These are phyloP conservation scores for Chloroceryle aenea DNA, from an alignment of 2,113 vertebrate genomes.

Conservation along the genomic window DNA sequence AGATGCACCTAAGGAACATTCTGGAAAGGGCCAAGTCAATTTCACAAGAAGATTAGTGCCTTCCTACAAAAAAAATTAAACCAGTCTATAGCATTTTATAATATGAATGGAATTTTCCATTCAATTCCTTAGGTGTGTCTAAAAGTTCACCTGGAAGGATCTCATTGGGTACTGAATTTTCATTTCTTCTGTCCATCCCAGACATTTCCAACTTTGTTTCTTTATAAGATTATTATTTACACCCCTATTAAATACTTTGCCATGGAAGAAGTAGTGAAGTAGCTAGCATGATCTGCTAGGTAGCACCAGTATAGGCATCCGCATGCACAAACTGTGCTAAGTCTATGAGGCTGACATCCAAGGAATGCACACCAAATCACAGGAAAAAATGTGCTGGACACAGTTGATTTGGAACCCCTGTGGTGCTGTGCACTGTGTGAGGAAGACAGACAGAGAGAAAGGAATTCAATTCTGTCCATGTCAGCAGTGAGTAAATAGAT, in stretches of 20 bases:
- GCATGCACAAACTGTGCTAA: neutral
- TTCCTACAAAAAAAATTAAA: neutral
- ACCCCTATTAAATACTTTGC: neutral
- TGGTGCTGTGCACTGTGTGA: neutral
- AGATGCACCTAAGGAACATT: neutral
- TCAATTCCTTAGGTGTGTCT: neutral
- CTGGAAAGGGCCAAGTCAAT: neutral
- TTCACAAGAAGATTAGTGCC: neutral
- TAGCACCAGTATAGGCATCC: neutral
- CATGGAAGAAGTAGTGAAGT: neutral
- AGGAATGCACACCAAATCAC: conserved; percentile 51
- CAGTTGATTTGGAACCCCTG: conserved; percentile 31
- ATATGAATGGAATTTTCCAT: neutral
- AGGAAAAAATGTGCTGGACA: conserved; percentile 35
- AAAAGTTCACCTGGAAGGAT: neutral
- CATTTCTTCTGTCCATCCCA: neutral
- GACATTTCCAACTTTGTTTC: neutral
- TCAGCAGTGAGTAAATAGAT: neutral
- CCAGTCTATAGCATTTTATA: neutral
- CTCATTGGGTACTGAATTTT: neutral
- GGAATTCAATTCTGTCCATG: conserved; percentile 9
- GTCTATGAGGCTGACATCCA: neutral
- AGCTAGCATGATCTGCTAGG: neutral
- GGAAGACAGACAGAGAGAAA: neutral
- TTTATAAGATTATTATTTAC: neutral